Evolutionary conservation across 37 sponge, comb jelly and placozoan species (phyloP).

Genomic region (Spongilla lacustris): DNA sequence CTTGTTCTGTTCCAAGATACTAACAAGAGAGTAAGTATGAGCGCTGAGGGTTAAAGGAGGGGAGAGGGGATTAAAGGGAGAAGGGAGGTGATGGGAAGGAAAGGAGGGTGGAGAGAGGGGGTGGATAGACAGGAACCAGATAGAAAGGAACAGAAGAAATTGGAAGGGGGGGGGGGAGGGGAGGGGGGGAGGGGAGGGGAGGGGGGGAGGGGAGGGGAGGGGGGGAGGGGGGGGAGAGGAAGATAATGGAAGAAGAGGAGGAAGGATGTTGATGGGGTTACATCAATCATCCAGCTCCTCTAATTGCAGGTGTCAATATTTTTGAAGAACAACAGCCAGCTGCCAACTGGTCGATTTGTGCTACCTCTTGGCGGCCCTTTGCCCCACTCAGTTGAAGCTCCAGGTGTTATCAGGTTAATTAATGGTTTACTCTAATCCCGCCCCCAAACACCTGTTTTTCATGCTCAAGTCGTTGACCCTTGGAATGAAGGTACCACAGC

Average conservation of each 20-base stretch:
- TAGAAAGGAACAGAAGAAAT: too few species aligned
- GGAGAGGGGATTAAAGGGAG: too few species aligned
- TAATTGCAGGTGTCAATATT: slow-evolving; percentile 77
- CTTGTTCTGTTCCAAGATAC: slow-evolving; percentile 87
- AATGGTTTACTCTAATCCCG: neutral
- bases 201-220: too few species aligned
- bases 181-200: too few species aligned
- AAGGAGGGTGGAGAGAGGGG: too few species aligned
- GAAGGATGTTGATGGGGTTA: neutral
- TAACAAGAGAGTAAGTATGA: slow-evolving; percentile 77
- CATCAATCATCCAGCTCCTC: neutral
- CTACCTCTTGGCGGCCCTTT: slow-evolving; percentile 75
- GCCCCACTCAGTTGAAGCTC: slow-evolving; percentile 64
- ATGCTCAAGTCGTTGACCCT: neutral
- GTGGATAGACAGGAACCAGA: too few species aligned
- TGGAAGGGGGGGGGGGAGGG: too few species aligned
- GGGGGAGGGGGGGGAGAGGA: too few species aligned
- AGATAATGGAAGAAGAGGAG: neutral
- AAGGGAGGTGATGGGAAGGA: too few species aligned
- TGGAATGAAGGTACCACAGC: slow-evolving; percentile 50
- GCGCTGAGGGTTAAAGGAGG: too few species aligned
- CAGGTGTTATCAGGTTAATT: slow-evolving; percentile 73
- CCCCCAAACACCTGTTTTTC: neutral
- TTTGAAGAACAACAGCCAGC: slow-evolving; percentile 75
- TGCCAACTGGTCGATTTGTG: slow-evolving; percentile 75